Base-by-base conservation (phyloP, 2,888 invertebrate species). In the Drosophila recens region DNA sequence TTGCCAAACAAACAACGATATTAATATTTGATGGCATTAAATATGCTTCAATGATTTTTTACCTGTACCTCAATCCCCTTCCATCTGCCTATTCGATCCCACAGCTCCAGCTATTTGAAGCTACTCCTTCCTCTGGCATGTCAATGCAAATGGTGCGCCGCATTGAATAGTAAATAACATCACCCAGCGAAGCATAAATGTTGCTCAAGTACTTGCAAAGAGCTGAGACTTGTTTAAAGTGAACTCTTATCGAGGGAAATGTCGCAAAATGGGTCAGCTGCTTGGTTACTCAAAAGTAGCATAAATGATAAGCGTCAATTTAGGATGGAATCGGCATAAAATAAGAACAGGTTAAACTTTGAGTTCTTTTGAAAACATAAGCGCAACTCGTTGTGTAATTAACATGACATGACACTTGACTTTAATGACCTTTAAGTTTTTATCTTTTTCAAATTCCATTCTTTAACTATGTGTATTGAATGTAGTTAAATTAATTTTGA, bases 1-100 rank as follows among this genome's bases (percentile, higher is more conserved):
- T 78, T 77, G 65, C 36, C 79, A 79, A 79, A 48, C 53, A 71
- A 64, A 54, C 67, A 75, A 67, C 67, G 70, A 75, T 77, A 85
- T 82, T 80, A 89, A 87, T 89, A 87, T 81, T 86, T 89, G 80
- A 87, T 86, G 82, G 79, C 79, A 87, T 88, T 86, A 87, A 88
- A 82, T 83, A 80, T 79, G 89, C 83, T 78, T 78, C 78, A 89
- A 85, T 88, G 85, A 75, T 71, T 73, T 72, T 75, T 68, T 72
- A 79, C 79, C 79, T 79, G 58, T 49, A 38, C 51, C 58, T 20
- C 17, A 8, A 4, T 5, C 23, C 17, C 4, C 23, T 4, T 34
- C 33, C 34, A 1, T 11, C 23, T 33, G 5, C 17, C 33, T 23
- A 36, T 30, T 52, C 17, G 20, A 20, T 33, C 38, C 33, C 51